These are phyloP conservation scores for Oryzias javanicus DNA, from an alignment of 2,113 vertebrate genomes.

Conservation along the genomic window DNA sequence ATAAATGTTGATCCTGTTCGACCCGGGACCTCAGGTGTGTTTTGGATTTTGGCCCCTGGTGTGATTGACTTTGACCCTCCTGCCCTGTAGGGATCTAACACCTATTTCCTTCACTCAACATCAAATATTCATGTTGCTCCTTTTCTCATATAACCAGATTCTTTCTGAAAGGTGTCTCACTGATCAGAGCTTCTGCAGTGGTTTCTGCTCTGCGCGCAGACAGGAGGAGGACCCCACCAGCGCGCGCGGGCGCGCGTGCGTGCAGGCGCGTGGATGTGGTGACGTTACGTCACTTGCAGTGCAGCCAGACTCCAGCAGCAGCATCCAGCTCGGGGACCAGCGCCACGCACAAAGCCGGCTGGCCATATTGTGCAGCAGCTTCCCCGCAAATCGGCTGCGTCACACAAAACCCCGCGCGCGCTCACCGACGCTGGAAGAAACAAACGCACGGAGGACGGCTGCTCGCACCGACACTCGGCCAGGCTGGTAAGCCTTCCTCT, in stretches of 20 bases:
- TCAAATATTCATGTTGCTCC: too few relatives aligned
- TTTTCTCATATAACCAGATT: too few relatives aligned
- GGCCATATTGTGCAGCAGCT: slow-evolving; percentile 69
- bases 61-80: too few relatives aligned
- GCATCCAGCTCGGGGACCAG: slow-evolving; percentile 52
- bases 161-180: too few relatives aligned
- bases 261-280: slow-evolving; percentile 9
- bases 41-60: too few relatives aligned
- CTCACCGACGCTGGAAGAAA: slow-evolving; percentile 4
- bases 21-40: too few relatives aligned
- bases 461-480: slow-evolving; percentile 1
- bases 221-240: not conserved
- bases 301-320: slow-evolving; percentile 62
- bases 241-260: not conserved
- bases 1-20: too few relatives aligned
- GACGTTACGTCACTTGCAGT: slow-evolving; percentile 67
- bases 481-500: slow-evolving; percentile 45
- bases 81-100: too few relatives aligned
- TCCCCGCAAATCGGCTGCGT: slow-evolving; percentile 69
- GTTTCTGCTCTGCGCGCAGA: not conserved
- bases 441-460: slow-evolving; percentile 9
- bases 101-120: too few relatives aligned
- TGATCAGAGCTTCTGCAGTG: too few relatives aligned
- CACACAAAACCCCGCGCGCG: slow-evolving; percentile 39
- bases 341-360: slow-evolving; percentile 41